Percentiles rank a stretch among this genome's conserved stretches.
phyloP scores from a whole-genome alignment of 2,888 invertebrate genomes.

The Tachina grossa region DNA sequence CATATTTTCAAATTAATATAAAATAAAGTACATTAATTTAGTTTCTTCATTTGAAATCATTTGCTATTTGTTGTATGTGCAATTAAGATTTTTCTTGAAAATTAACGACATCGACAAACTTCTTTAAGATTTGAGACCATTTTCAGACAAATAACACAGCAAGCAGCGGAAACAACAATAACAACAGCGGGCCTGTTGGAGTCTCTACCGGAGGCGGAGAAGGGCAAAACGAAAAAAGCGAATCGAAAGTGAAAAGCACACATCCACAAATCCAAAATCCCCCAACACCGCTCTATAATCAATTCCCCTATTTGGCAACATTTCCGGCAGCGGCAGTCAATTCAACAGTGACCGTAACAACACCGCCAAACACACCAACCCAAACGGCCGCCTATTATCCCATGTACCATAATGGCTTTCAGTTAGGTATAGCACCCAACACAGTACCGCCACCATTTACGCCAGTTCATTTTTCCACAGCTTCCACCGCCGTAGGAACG shows the following conservation, averaged over 20 bases:
- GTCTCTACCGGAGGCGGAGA: conserved; percentile 69
- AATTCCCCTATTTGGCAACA: conserved; percentile 81
- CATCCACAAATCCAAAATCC: conserved; percentile 79
- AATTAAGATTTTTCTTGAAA: conserved; percentile 32
- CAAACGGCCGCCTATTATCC: conserved; percentile 79
- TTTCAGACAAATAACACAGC: conserved; percentile 72
- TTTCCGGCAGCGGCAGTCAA: conserved; percentile 77
- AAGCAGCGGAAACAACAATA: conserved; percentile 71
- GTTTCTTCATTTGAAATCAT: conserved; percentile 57
- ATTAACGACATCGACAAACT: conserved; percentile 15
- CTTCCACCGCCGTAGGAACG: conserved; percentile 70
- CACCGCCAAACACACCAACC: conserved; percentile 73
- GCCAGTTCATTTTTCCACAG: conserved; percentile 80
- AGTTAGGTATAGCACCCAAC: conserved; percentile 81
- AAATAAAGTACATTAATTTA: conserved; percentile 42
- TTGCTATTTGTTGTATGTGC: conserved; percentile 63
- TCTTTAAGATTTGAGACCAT: conserved; percentile 53
- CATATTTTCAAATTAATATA: conserved; percentile 17
- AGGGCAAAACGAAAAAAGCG: conserved; percentile 76
- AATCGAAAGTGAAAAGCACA: conserved; percentile 76
- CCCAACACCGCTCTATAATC: conserved; percentile 80
- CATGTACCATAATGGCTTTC: conserved; percentile 83
- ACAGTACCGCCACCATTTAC: conserved; percentile 82
- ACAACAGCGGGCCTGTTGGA: conserved; percentile 80
- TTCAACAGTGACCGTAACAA: conserved; percentile 74